phyloP scores from a whole-genome alignment of 2,888 invertebrate genomes.

The Endotricha flammealis region DNA sequence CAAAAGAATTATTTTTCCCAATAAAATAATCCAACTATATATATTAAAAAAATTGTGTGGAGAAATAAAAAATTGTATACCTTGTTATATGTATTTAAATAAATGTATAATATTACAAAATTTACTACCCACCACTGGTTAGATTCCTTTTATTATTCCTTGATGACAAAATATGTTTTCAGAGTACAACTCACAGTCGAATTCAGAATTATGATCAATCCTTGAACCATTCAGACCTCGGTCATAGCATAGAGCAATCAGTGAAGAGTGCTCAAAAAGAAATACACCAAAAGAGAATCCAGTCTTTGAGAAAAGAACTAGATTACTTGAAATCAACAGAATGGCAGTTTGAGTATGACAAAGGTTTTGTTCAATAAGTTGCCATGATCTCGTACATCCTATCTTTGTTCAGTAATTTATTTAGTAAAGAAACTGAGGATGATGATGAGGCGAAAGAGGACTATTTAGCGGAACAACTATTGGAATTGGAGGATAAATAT shows the following conservation, averaged over 20 bases:
- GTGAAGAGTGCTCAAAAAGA: slow-evolving; percentile 79
- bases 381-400: slow-evolving; percentile 67
- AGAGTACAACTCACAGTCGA: slow-evolving; percentile 48
- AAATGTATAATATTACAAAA: no score
- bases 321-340: slow-evolving; percentile 88
- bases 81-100: no score
- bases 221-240: slow-evolving; percentile 72
- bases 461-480: slow-evolving; percentile 57
- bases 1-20: no score
- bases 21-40: no score
- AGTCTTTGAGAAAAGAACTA: slow-evolving; percentile 84
- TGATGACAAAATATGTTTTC: no score
- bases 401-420: slow-evolving; percentile 54
- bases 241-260: slow-evolving; percentile 74
- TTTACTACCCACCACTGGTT: no score
- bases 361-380: slow-evolving; percentile 78
- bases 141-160: no score
- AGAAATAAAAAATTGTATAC: no score
- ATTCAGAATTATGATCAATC: slow-evolving; percentile 65
- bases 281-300: slow-evolving; percentile 84
- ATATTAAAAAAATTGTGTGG: no score
- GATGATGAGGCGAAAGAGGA: slow-evolving; percentile 41
- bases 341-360: slow-evolving; percentile 88
- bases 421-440: slow-evolving; percentile 28
- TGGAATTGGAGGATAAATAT: slow-evolving; percentile 50